These are phyloP conservation scores for Liasis olivaceus DNA, from an alignment of 2,797 vertebrate species.

Conservation along the genomic window DNA sequence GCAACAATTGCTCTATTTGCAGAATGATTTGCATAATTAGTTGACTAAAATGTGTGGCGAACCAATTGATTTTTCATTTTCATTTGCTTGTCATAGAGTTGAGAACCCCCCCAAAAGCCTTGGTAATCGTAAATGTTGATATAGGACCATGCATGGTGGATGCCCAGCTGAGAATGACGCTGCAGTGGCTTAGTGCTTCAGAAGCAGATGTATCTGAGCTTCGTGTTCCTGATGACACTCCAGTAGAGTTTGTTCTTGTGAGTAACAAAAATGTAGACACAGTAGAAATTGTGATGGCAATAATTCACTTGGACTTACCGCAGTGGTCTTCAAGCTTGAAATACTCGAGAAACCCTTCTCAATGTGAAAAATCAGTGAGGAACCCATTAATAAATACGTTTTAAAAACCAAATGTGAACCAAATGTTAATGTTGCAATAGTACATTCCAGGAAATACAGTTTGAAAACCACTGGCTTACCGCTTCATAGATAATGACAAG, in stretches of 20 bases:
- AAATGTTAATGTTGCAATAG: neutral
- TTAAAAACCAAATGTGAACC: neutral
- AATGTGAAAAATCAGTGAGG: neutral
- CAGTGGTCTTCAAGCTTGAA: neutral
- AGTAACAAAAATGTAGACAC: constrained; percentile 59
- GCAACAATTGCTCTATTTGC: neutral
- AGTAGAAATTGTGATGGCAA: neutral
- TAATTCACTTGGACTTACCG: neutral
- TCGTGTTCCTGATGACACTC: constrained; percentile 75
- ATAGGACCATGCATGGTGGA: constrained; percentile 78
- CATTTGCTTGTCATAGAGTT: constrained; percentile 72
- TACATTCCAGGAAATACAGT: neutral
- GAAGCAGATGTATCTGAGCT: constrained; percentile 84
- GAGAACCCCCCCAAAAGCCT: constrained; percentile 69
- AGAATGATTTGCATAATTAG: neutral
- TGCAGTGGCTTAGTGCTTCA: constrained; percentile 93
- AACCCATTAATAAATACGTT: neutral
- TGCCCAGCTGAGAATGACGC: constrained; percentile 83
- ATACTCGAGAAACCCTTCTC: neutral
- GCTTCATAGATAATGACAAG: neutral
- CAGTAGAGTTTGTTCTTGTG: constrained; percentile 86
- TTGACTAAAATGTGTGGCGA: neutral
- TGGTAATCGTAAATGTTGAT: constrained; percentile 83
- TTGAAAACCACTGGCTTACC: neutral
- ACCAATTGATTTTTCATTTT: neutral